Evolutionary conservation across 23 tunicate species (phyloP).

Genomic region (Halocynthia roretzi): DNA sequence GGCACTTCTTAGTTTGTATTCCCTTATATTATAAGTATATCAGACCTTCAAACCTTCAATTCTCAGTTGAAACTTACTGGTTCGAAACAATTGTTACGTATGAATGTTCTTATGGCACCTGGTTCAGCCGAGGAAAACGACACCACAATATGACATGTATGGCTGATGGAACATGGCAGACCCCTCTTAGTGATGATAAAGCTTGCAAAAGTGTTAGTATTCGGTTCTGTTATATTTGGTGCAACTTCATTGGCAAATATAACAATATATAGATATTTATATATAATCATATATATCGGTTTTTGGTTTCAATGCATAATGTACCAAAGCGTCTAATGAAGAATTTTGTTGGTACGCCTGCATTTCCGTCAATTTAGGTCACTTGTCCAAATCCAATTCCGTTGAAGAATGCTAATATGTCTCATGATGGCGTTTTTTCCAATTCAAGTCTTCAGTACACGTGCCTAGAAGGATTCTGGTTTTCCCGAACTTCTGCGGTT

Average conservation of each 20-base stretch:
- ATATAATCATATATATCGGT: not conserved
- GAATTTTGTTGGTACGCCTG: not conserved
- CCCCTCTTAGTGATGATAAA: conserved; percentile 13
- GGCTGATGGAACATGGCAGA: conserved; percentile 65
- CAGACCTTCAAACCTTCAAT: not conserved
- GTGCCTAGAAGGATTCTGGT: conserved; percentile 52
- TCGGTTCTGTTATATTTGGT: not conserved
- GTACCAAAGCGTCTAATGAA: not conserved
- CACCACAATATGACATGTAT: conserved; percentile 41
- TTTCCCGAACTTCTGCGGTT: not conserved
- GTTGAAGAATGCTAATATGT: conserved; percentile 15
- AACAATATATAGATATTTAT: no score
- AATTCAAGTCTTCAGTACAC: conserved; percentile 30
- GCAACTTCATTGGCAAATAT: no score
- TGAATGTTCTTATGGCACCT: conserved; percentile 43
- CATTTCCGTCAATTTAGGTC: conserved; percentile 17
- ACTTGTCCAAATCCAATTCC: conserved; percentile 27
- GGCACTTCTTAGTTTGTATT: no score
- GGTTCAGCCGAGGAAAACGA: conserved; percentile 14
- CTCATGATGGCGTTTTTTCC: conserved; percentile 1
- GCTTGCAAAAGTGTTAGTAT: conserved; percentile 38
- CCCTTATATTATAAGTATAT: not conserved
- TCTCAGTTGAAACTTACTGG: conserved; percentile 8
- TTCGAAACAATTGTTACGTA: conserved; percentile 33
- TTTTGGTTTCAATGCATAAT: not conserved